Percentiles rank a stretch among this genome's conserved stretches.
Evolutionary conservation across 2,113 vertebrate species (phyloP).

Genomic region (Macaca nemestrina): DNA sequence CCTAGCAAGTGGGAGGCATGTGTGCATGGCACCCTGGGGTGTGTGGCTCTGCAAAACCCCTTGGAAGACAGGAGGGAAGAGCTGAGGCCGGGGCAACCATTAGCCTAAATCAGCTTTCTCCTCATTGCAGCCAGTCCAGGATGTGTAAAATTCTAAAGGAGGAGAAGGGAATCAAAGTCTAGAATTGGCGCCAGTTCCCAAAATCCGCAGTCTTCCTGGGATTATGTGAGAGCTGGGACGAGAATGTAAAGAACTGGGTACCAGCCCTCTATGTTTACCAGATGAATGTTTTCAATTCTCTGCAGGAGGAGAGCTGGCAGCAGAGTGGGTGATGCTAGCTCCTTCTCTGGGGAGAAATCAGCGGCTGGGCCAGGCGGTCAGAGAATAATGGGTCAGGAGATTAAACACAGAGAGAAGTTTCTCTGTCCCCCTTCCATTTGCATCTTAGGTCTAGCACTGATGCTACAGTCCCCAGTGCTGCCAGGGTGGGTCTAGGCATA

Average conservation of each 20-base stretch:
- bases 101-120: background rate
- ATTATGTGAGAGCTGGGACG: background rate
- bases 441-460: background rate
- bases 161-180: background rate
- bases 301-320: background rate
- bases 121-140: no score
- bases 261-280: background rate
- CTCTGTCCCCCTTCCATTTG: background rate
- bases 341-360: background rate
- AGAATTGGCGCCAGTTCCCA: background rate
- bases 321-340: background rate
- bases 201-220: rapidly evolving
- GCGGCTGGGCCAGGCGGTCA: background rate
- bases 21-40: rapidly evolving
- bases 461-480: rapidly evolving
- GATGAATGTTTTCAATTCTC: background rate
- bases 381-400: background rate
- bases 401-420: background rate
- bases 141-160: no score
- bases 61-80: no score
- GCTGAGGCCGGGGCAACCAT: background rate
- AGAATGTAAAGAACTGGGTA: background rate
- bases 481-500: background rate
- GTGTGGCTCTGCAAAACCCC: background rate
- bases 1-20: rapidly evolving